Base-by-base conservation (phyloP, 1,140 invertebrate genomes). In the Nixonia krombeini region DNA sequence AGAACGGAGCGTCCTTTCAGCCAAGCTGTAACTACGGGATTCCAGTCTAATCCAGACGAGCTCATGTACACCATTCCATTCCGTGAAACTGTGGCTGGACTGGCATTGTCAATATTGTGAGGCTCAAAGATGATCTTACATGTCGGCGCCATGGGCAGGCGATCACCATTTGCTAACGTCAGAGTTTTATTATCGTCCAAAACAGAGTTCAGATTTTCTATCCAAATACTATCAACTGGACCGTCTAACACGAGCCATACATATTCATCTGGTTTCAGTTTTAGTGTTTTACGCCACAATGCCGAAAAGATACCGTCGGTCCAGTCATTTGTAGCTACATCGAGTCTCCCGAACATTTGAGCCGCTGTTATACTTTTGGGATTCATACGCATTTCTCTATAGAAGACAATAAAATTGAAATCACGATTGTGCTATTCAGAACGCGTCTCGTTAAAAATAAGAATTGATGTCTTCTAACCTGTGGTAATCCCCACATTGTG, bases 21-120 rank as follows among this genome's bases (percentile, higher is more conserved):
- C 96, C 96, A 98, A 7, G 93, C 94, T 58, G 87, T 86, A 0
- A 93, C 85, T 12, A 94, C 89, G 0, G 96, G 96, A 75, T 90
- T 90, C 92, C 96, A 98, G 76, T 95, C 92, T 17, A 99, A 84
- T 0, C 95, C 96, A 0, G 96, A 97, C 0, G 95, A 96, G 73
- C 95, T 97, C 96, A 99, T 98, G 79, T 97, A 99, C 0, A 97
- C 96, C 96, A 98, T 98, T 66, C 96, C 96, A 82, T 97, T 97
- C 47, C 96, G 87, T 0, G 96, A 97, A 0, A 98, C 96, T 0
- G 96, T 98, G 0, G 96, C 96, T 4, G 96, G 96, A 13, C 95
- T 97, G 0, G 96, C 96, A 80, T 98, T 98, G 79, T 98, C 96
- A 61, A 98, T 96, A 78, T 98, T 97, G 79, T 98, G 94, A 0